phyloP scores from a whole-genome alignment of 37 sponge, comb jelly and placozoan species.

The Aphrocallistes beatrix region DNA sequence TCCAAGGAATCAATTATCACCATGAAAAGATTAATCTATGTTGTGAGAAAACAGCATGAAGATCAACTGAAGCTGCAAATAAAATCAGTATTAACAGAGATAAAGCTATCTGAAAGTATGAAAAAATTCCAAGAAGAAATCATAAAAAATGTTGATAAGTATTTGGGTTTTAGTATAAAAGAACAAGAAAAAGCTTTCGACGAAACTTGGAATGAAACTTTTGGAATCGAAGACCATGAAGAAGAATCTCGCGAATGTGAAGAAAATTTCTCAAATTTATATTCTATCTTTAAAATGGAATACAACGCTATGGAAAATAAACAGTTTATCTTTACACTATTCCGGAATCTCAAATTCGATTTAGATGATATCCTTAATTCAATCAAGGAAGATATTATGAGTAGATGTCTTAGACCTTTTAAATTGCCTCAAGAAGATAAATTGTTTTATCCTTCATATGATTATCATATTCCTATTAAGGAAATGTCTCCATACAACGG shows the following conservation, averaged over 20 bases:
- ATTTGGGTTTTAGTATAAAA: too few species aligned
- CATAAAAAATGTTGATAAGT: too few species aligned
- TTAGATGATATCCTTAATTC: background rate
- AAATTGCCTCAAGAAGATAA: too few species aligned
- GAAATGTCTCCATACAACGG: background rate
- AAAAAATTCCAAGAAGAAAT: too few species aligned
- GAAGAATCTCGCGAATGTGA: background rate
- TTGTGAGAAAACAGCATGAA: too few species aligned
- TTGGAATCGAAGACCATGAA: background rate
- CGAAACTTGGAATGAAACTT: background rate
- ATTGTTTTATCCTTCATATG: background rate
- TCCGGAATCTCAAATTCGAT: background rate
- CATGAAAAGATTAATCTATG: too few species aligned
- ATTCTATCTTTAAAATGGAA: background rate
- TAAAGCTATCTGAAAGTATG: too few species aligned
- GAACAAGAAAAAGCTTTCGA: background rate
- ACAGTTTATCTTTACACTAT: background rate
- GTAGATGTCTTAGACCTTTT: background rate
- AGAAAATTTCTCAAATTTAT: background rate
- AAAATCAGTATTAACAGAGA: too few species aligned
- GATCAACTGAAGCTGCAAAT: too few species aligned
- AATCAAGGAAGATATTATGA: background rate
- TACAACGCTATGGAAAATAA: background rate
- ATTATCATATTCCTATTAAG: background rate
- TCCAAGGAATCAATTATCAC: too few species aligned